A percentile compares a stretch with the other conserved stretches of the same genome.
Conservation (phyloP, 2,797 vertebrate species). For the Ptychadena robeensis region DNA sequence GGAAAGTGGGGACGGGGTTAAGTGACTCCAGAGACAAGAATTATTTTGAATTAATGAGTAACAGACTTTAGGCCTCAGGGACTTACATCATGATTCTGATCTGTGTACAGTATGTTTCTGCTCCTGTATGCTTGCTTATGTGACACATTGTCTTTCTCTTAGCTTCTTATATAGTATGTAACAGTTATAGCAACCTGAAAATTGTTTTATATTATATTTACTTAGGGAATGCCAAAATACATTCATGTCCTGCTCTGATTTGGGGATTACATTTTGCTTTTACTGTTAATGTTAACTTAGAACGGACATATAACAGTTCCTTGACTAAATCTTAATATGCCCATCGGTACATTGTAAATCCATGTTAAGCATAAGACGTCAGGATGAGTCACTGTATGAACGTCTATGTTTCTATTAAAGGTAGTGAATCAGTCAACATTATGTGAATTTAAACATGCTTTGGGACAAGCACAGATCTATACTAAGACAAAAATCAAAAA, state of each 20-base stretch:
- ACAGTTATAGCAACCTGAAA: background rate
- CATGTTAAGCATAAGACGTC: no score
- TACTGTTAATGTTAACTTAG: no score
- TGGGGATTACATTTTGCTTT: no score
- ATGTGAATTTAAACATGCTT: no score
- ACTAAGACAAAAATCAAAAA: no score
- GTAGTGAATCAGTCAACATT: no score
- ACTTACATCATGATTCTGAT: background rate
- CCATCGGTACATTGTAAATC: no score
- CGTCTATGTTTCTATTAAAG: no score
- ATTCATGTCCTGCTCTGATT: background rate
- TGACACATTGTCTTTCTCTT: background rate
- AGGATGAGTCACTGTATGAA: no score
- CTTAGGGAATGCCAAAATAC: background rate
- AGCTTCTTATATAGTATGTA: background rate
- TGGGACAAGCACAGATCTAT: no score
- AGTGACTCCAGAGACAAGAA: background rate
- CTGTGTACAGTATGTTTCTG: background rate
- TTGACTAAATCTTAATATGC: no score
- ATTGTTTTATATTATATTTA: background rate
- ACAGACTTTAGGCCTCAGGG: background rate
- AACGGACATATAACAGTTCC: no score
- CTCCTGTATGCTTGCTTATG: background rate
- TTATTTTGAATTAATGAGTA: slow-evolving; percentile 6
- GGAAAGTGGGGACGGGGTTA: background rate